Conservation (phyloP, 2,797 vertebrate species). For the Pteronotus mesoamericanus region DNA sequence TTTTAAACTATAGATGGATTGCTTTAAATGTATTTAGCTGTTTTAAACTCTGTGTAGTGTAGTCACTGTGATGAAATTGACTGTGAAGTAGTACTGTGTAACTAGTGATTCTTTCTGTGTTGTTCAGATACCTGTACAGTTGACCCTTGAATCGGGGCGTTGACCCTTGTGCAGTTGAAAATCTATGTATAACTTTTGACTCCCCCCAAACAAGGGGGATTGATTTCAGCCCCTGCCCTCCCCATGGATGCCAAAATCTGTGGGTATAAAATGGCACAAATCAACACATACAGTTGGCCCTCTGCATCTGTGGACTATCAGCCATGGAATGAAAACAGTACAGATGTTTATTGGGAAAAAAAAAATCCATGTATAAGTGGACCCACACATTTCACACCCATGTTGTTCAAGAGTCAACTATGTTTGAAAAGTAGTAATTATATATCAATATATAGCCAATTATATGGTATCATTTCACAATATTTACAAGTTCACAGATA, state of each 20-base stretch:
- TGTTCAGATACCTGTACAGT: neutral
- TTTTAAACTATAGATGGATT: constrained; percentile 46
- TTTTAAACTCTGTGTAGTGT: neutral
- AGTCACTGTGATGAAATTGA: neutral
- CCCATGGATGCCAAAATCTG: neutral
- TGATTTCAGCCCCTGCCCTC: neutral
- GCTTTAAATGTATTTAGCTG: constrained; percentile 1
- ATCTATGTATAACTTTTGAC: neutral
- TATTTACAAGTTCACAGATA: neutral
- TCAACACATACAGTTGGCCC: neutral
- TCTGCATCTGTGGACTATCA: neutral
- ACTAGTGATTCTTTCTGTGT: neutral
- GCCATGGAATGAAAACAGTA: neutral
- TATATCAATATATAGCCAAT: neutral
- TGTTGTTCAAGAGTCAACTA: neutral
- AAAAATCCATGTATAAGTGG: neutral
- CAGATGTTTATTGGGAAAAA: neutral
- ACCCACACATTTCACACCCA: neutral
- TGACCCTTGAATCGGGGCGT: neutral
- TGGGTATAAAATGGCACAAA: neutral
- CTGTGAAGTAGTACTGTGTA: neutral
- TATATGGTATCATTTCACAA: neutral
- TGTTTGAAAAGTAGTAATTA: neutral
- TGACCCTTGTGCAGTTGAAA: neutral
- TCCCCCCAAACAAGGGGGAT: neutral